These are phyloP conservation scores for Drosophila borealis DNA, from an alignment of 2,888 invertebrate genomes.

Conservation along the genomic window DNA sequence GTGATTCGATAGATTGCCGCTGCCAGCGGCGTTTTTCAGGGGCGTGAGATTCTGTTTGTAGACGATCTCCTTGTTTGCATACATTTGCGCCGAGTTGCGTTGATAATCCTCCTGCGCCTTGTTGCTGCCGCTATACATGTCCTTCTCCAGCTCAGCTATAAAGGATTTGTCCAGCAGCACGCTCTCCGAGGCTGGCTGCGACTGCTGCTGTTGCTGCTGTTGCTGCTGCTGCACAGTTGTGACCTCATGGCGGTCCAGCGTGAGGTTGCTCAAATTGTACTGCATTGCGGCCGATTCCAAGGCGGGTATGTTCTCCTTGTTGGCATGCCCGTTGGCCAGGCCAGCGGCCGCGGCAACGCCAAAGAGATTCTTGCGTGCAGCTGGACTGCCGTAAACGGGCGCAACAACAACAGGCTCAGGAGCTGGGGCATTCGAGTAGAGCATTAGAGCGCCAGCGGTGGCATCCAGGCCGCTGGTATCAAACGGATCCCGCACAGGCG, in stretches of 20 bases:
- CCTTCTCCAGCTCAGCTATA: slow-evolving; percentile 88
- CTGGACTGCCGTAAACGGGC: slow-evolving; percentile 59
- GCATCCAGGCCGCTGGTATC: slow-evolving; percentile 86
- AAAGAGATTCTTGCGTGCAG: slow-evolving; percentile 79
- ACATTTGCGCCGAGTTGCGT: slow-evolving; percentile 83
- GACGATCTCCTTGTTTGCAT: slow-evolving; percentile 81
- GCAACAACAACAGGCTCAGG: slow-evolving; percentile 6
- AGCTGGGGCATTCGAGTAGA: slow-evolving; percentile 74
- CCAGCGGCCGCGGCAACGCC: slow-evolving; percentile 39
- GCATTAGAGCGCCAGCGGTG: slow-evolving; percentile 38
- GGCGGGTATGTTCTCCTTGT: slow-evolving; percentile 82
- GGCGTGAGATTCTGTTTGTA: slow-evolving; percentile 83
- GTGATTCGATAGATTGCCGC: slow-evolving; percentile 53
- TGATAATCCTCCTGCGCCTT: slow-evolving; percentile 83
- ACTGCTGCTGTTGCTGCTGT: slow-evolving; percentile 1
- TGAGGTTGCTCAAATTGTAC: slow-evolving; percentile 78
- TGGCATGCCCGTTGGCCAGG: slow-evolving; percentile 42
- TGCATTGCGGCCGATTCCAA: slow-evolving; percentile 73
- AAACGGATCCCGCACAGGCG: slow-evolving; percentile 87
- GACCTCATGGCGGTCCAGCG: slow-evolving; percentile 68
- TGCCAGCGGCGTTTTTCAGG: slow-evolving; percentile 62
- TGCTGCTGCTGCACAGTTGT: slow-evolving; percentile 8
- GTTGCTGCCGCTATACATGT: slow-evolving; percentile 84
- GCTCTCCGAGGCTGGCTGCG: slow-evolving; percentile 73
- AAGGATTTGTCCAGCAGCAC: slow-evolving; percentile 87